These are phyloP conservation scores for Bolinopsis microptera DNA, from an alignment of 37 sponge, comb jelly and placozoan genomes.

Conservation along the genomic window DNA sequence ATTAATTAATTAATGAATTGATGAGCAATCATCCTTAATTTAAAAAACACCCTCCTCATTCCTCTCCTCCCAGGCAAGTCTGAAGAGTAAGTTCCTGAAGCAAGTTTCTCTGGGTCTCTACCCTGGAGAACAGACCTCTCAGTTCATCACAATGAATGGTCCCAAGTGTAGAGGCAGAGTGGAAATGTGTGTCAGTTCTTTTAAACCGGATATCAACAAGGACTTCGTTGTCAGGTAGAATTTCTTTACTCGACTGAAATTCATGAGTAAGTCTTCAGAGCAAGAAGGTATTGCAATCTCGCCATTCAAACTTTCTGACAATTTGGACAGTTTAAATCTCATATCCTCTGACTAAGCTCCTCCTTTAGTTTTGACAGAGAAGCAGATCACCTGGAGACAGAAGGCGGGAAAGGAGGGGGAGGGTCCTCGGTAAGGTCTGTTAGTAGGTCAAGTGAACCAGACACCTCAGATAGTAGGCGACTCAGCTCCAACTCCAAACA, in stretches of 20 bases:
- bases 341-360: background rate
- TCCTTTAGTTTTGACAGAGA: constrained; percentile 63
- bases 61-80: constrained; percentile 40
- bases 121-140: constrained; percentile 21
- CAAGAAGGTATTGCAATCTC: background rate
- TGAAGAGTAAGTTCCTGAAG: constrained; percentile 55
- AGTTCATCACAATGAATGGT: constrained; percentile 64
- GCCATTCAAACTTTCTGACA: background rate
- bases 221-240: constrained; percentile 57
- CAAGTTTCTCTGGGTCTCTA: constrained; percentile 59
- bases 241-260: too few species aligned
- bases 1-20: too few species aligned
- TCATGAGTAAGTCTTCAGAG: background rate
- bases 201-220: constrained; percentile 58
- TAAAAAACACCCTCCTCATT: too few species aligned
- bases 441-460: background rate
- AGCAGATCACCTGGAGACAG: constrained; percentile 51
- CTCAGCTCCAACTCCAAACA: constrained; percentile 29
- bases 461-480: background rate
- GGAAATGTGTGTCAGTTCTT: constrained; percentile 60
- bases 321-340: background rate
- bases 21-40: background rate
- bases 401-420: background rate
- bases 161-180: constrained; percentile 58
- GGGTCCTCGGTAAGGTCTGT: background rate